phyloP scores from a whole-genome alignment of 64 coral and sea anemone genomes.

The Exaiptasia diaphana region DNA sequence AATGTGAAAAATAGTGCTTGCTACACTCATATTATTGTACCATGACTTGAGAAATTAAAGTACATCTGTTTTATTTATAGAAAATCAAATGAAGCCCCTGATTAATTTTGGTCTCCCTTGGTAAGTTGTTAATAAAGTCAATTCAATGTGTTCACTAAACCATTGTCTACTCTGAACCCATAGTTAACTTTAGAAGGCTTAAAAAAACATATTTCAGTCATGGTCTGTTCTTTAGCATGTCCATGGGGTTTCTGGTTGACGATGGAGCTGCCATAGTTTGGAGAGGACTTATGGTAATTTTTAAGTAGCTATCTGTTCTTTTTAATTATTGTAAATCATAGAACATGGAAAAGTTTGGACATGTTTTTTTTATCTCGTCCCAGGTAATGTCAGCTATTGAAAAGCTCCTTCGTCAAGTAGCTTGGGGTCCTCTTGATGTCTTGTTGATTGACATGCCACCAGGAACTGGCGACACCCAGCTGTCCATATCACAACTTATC shows the following conservation, averaged over 20 bases:
- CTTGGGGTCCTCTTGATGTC: constrained; percentile 85
- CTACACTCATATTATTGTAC: too few species aligned
- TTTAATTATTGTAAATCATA: too few species aligned
- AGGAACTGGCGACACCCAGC: constrained; percentile 92
- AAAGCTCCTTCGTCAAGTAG: constrained; percentile 87
- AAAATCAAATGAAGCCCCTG: constrained; percentile 86
- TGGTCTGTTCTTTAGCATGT: constrained; percentile 62
- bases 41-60: too few species aligned
- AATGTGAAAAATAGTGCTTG: too few species aligned
- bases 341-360: too few species aligned
- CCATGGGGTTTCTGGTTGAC: constrained; percentile 92
- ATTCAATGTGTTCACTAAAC: too few species aligned
- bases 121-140: constrained; percentile 28
- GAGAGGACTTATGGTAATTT: constrained; percentile 91
- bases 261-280: constrained; percentile 86
- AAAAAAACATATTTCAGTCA: not conserved
- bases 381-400: constrained; percentile 98
- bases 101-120: constrained; percentile 87
- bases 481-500: constrained; percentile 88
- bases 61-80: too few species aligned
- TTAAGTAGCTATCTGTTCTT: too few species aligned
- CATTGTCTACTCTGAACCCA: too few species aligned
- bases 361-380: not conserved
- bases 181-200: too few species aligned
- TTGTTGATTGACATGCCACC: constrained; percentile 97